Percentiles rank a stretch among this genome's conserved stretches.
Evolutionary conservation across 2,888 invertebrate species (phyloP).

Genomic region (Eilema caniola): DNA sequence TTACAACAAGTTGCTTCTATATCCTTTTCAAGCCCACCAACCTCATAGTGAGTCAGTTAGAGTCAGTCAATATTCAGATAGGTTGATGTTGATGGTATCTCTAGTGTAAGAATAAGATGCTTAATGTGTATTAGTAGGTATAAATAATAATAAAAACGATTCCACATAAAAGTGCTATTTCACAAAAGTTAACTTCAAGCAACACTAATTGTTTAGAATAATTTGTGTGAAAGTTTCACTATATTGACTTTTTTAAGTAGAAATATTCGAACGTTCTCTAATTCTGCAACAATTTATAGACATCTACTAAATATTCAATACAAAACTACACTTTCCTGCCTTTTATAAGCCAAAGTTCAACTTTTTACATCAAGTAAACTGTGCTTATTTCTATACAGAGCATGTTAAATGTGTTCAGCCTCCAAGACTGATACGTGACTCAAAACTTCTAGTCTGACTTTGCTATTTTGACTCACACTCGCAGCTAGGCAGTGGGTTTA

Average conservation of each 20-base stretch:
- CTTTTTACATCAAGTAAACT: constrained; percentile 43
- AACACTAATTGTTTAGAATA: background rate
- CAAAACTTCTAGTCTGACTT: constrained; percentile 64
- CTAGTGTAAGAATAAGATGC: background rate
- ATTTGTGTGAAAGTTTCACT: background rate
- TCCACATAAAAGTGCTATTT: background rate
- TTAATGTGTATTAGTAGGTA: background rate
- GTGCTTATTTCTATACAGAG: constrained; percentile 74
- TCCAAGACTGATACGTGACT: constrained; percentile 69
- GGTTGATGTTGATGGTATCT: background rate
- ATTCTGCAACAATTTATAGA: constrained; percentile 9
- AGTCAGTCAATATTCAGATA: background rate
- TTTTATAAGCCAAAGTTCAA: constrained; percentile 22
- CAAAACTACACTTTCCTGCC: constrained; percentile 12
- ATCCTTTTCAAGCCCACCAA: too few species aligned
- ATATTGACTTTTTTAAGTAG: background rate
- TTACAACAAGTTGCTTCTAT: too few species aligned
- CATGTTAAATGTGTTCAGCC: constrained; percentile 69
- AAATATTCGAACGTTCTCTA: background rate
- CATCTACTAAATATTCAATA: constrained; percentile 13
- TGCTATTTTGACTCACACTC: constrained; percentile 42
- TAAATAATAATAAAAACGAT: background rate
- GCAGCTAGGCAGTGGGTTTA: constrained; percentile 18
- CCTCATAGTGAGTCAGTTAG: too few species aligned
- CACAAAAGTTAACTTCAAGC: background rate